Evolutionary conservation across 2,797 vertebrate genomes (phyloP).

Genomic region (Spatula clypeata): DNA sequence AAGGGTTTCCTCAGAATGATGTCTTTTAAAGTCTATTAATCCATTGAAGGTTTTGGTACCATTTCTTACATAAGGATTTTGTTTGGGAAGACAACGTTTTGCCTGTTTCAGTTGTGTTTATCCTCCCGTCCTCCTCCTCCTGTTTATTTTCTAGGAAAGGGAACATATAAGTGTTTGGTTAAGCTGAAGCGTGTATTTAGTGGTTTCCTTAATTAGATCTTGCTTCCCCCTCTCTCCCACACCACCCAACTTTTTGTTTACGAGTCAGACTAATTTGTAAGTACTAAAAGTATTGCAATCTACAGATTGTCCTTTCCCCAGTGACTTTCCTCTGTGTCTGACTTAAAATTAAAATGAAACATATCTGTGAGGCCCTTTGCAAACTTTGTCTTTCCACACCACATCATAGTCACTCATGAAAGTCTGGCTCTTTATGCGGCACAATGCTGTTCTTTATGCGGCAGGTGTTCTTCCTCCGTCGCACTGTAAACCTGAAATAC

Average conservation of each 20-base stretch:
- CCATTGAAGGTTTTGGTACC: background rate
- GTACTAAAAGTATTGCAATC: background rate
- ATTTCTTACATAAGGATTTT: background rate
- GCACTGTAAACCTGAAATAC: background rate
- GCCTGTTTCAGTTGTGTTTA: background rate
- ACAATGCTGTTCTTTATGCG: background rate
- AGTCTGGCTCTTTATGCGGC: rapidly evolving
- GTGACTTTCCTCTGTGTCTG: background rate
- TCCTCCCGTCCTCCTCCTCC: background rate
- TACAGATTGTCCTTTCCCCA: background rate
- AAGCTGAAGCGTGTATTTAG: constrained; percentile 1
- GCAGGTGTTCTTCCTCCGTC: background rate
- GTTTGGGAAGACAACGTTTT: constrained; percentile 3
- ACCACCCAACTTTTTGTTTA: constrained; percentile 9
- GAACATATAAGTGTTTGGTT: background rate
- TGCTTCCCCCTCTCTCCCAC: background rate
- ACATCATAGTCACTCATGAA: background rate
- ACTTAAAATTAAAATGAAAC: background rate
- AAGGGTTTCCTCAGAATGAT: background rate
- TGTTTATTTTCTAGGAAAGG: constrained; percentile 1
- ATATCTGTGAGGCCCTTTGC: background rate
- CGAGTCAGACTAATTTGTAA: background rate
- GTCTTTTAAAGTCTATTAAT: background rate
- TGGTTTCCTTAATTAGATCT: constrained; percentile 44
- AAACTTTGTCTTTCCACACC: background rate